Percentiles rank a stretch among this genome's conserved stretches.
phyloP scores from a whole-genome alignment of 2,113 vertebrate genomes.

The Lathamus discolor region DNA sequence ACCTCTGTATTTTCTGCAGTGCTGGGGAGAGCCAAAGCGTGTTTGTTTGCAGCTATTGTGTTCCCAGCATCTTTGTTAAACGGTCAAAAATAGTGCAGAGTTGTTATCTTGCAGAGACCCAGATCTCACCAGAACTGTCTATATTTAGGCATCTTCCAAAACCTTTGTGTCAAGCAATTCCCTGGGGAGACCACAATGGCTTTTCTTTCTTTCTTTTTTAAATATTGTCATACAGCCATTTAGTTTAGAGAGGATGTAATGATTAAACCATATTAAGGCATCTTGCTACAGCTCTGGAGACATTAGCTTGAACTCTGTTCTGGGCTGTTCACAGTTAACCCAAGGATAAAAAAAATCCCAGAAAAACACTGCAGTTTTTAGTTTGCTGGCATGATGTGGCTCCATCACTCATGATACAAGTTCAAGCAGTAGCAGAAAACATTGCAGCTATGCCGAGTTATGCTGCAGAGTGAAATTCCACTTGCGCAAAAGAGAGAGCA shows the following conservation, averaged over 20 bases:
- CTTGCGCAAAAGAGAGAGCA: not conserved
- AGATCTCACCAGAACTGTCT: slow-evolving; percentile 39
- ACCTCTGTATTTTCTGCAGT: slow-evolving; percentile 23
- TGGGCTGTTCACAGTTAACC: not conserved
- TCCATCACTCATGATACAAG: not conserved
- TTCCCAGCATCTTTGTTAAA: slow-evolving; percentile 10
- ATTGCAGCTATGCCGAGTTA: not conserved
- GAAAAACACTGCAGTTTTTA: not conserved
- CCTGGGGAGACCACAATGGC: not conserved
- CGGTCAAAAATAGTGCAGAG: slow-evolving; percentile 12
- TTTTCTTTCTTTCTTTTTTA: not conserved
- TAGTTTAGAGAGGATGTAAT: slow-evolving; percentile 15
- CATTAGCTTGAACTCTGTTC: not conserved
- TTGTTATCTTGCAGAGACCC: slow-evolving; percentile 31
- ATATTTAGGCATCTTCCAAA: slow-evolving; percentile 65
- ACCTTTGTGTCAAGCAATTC: slow-evolving; percentile 21
- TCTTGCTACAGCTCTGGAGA: not conserved
- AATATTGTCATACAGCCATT: not conserved
- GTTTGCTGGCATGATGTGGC: not conserved
- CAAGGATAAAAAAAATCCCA: not conserved
- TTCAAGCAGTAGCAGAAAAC: slow-evolving; percentile 25
- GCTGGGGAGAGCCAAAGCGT: not conserved
- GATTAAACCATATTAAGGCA: slow-evolving; percentile 64
- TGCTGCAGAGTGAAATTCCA: not conserved
- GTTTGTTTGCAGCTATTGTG: slow-evolving; percentile 26